Evolutionary conservation across 2,888 invertebrate genomes (phyloP), one percentile per base, ranked within the genome.

Genomic region (Toxonevra muliebris): DNA sequence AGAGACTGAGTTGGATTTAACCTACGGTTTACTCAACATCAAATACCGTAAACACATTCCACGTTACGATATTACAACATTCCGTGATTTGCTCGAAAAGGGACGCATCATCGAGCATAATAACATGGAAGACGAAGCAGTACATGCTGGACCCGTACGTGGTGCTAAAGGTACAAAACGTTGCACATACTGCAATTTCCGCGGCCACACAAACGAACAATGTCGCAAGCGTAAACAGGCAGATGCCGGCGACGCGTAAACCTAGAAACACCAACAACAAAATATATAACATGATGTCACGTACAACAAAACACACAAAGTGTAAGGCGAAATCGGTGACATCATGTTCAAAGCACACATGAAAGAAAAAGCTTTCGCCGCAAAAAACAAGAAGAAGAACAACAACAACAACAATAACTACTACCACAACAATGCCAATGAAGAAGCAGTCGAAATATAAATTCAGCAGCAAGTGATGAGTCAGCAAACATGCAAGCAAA

Each of bases 81-180:
- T 84, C 74, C 75, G 78, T 5, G 82, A 81, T 20, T 75, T 83
- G 57, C 75, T 83, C 53, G 82, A 82, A 42, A 80, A 81, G 64
- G 82, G 82, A 8, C 79, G 84, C 61, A 75, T 78, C 60, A 79
- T 84, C 54, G 82, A 83, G 70, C 79, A 80, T 59, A 81, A 81
- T 66, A 76, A 75, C 54, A 75, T 76, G 60, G 80, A 82, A 65
- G 72, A 72, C 5, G 73, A 68, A 20, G 69, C 62, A 13, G 60
- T 62, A 43, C 41, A 59, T 12, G 50, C 65, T 13, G 76, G 76
- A 19, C 75, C 76, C n/a, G n/a, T 67, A 3, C 74, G 74, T 42
- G 77, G 79, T 8, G 65, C 72, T 9, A 74, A 73, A 1, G 73
- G 75, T 13, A 74, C 53, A 17, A 79, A 78, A 17, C 78, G 82